A percentile compares a stretch with the other conserved stretches of the same genome.
phyloP scores from a whole-genome alignment of 2,113 vertebrate species.

The Leucopsar rothschildi region DNA sequence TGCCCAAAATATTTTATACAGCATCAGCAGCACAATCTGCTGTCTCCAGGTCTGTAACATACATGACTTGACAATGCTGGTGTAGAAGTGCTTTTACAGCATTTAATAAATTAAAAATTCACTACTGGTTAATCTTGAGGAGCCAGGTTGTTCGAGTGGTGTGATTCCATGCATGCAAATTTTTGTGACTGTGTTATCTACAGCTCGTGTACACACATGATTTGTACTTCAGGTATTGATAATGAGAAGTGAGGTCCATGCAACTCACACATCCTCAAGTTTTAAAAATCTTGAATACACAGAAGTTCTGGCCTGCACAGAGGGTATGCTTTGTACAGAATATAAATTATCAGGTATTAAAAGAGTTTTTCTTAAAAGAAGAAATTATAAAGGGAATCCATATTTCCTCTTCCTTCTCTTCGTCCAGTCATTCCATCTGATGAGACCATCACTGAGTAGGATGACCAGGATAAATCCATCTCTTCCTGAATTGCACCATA shows the following conservation, averaged over 20 bases:
- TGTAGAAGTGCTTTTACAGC: slow-evolving; percentile 30
- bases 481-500: background rate
- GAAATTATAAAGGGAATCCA: background rate
- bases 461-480: background rate
- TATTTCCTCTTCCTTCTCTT: slow-evolving; percentile 6
- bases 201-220: background rate
- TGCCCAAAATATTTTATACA: background rate
- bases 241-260: background rate
- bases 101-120: slow-evolving; percentile 62
- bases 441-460: background rate
- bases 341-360: slow-evolving; percentile 63
- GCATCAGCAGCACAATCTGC: background rate
- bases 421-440: background rate
- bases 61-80: background rate
- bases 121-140: background rate
- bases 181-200: background rate
- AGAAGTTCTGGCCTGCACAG: background rate
- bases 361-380: background rate
- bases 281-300: background rate
- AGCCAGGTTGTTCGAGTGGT: background rate
- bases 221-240: background rate
- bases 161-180: slow-evolving; percentile 2
- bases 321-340: slow-evolving; percentile 24
- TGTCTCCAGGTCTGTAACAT: background rate
- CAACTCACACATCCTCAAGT: background rate